These are phyloP conservation scores for Tragelaphus oryx DNA, from an alignment of 2,797 vertebrate species.

Conservation along the genomic window DNA sequence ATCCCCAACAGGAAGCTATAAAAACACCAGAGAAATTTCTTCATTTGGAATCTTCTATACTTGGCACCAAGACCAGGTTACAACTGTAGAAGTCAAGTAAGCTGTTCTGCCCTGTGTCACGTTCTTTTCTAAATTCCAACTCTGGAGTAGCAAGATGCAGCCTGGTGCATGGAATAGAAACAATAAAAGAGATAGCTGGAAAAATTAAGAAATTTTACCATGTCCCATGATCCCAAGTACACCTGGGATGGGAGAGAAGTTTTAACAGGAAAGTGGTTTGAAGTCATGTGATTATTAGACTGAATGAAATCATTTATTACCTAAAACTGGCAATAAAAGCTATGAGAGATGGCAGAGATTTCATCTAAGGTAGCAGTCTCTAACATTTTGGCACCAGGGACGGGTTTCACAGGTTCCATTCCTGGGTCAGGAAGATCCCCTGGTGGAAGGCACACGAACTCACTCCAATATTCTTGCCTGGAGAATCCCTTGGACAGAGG, in stretches of 20 bases:
- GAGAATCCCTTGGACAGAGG: neutral
- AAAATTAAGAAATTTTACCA: neutral
- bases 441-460: neutral
- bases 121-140: neutral
- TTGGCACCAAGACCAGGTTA: neutral
- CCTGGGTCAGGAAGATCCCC: neutral
- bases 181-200: neutral
- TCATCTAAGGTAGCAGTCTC: neutral
- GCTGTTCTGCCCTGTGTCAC: neutral
- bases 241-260: neutral
- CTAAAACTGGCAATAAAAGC: neutral
- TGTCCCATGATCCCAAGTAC: neutral
- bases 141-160: neutral
- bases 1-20: neutral
- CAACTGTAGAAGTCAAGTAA: neutral
- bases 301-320: neutral
- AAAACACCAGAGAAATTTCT: neutral
- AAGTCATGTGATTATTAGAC: neutral
- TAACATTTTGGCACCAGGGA: neutral
- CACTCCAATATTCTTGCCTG: neutral
- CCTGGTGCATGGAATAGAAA: neutral
- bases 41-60: neutral
- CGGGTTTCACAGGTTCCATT: accelerated
- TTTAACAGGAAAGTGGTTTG: neutral
- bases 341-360: neutral